These are phyloP conservation scores for Enhydra lutris DNA, from an alignment of 2,113 vertebrate genomes.

Conservation along the genomic window DNA sequence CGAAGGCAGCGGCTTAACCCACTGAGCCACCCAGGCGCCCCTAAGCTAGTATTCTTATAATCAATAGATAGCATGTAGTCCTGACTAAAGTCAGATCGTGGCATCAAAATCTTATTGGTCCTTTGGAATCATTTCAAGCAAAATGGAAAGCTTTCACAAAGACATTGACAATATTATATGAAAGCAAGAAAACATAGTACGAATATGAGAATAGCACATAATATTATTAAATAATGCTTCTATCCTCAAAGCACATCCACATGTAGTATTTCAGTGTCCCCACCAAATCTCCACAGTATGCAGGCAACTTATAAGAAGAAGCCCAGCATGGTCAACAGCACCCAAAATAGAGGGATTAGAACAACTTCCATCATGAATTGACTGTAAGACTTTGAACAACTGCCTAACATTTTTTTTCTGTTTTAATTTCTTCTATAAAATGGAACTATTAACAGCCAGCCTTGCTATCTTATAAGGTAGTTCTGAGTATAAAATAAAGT, in stretches of 20 bases:
- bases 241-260: neutral
- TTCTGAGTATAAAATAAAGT: neutral
- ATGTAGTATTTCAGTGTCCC: neutral
- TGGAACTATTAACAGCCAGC: neutral
- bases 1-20: too few species aligned
- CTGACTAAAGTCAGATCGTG: neutral
- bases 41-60: neutral
- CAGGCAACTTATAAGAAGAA: neutral
- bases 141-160: neutral
- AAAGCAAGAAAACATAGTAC: neutral
- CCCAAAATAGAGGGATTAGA: neutral
- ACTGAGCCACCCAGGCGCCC: too few species aligned
- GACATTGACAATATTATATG: neutral
- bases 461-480: neutral
- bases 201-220: neutral
- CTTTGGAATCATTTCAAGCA: neutral
- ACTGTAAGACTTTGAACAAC: neutral
- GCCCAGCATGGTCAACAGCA: neutral
- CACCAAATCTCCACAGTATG: neutral
- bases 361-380: neutral
- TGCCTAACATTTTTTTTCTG: neutral
- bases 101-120: neutral
- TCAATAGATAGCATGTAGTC: neutral
- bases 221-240: neutral
- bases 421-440: neutral